Base-by-base conservation (phyloP, 2,888 invertebrate genomes). In the Gymnocheta viridis region DNA sequence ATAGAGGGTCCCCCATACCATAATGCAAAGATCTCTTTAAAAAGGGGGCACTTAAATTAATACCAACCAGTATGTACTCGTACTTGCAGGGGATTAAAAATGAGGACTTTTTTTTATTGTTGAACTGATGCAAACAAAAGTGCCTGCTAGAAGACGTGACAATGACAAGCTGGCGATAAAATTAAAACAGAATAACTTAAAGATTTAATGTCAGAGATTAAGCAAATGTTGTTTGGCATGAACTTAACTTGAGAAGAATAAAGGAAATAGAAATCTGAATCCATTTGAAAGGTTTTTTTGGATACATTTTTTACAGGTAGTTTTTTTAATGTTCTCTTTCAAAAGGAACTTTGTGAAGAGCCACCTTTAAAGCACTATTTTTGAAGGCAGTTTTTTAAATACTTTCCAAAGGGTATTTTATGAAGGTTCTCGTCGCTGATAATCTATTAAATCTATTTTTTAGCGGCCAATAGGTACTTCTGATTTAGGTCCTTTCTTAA, bases 121-220 rank as follows among this genome's bases (percentile, higher is more conserved):
- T 54, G 19, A 35, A 35, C 12, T 58, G 29, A 6, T 10, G 22
- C 12, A 38, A 41, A n/a, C 27, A 24, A 12, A 22, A 44, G 24
- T 29, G n/a, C n/a, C n/a, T 27, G 27, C 27, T 54, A n/a, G 44
- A n/a, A n/a, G 54, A 69, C 24, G 35, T 51, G 24, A n/a, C 54
- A 54, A 32, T 35, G 54, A 58, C 58, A 58, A 35, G 58, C 12
- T 24, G 62, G 24, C 62, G 24, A 19, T 69, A 12, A 38, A 54
- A 54, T 38, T 17, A 51, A 74, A 62, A 14, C 38, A 7, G 22
- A 27, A 19, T 41, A 47, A 62, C 27, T 76, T 54, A 32, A 58
- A 76, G 76, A 76, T 76, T 66, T 44, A 35, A 54, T 70, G 76
- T 56, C 70, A 64, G 22, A 29, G 81, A 82, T 74, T 69, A 19